Evolutionary conservation across 2,797 vertebrate species (phyloP), one percentile per base, ranked within the genome.

Genomic region (Karalla daura): DNA sequence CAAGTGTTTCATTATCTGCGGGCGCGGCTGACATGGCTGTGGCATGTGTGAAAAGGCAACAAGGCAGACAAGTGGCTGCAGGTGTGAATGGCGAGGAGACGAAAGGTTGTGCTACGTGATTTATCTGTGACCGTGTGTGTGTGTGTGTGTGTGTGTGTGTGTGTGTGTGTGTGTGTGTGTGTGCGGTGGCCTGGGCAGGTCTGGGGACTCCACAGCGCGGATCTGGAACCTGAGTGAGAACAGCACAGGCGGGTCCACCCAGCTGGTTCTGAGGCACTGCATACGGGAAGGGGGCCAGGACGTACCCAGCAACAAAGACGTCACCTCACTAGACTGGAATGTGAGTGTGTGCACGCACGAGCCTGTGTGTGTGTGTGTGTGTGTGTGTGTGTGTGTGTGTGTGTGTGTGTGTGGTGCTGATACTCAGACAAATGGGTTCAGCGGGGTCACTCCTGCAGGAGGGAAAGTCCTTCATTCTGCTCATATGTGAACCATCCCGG

Each of bases 161-260:
- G 13, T 45, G 33, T 44, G 12, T 63, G 8, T 21, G 1, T 41
- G 3, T 37, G 4, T 53, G 3, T 30, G 10, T 52, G n/a, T 51
- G 13, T 63, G 17, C 65, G 2, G 50, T 56, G 4, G 43, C 59
- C 41, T 7, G 32, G 15, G 24, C 84, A 99, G 98, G 63, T 99
- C 98, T 0, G 98, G 98, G 15, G 98, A 99, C 86, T 99, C 98
- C 0, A 99, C 98, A 2, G 98, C 98, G 1, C 94, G 98, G 77
- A 99, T 99, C 85, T 99, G 98, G 98, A 98, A 99, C 93, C 94
- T 99, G 73, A 98, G 96, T 63, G 97, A 99, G 88, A 97, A 97
- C 83, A 97, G 95, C 87, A 95, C 94, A 1, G 94, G 96, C 24
- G 95, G 96, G 63, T 98, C 98, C 69, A 98, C 97, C 6, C 98